A percentile compares a stretch with the other conserved stretches of the same genome.
Evolutionary conservation across 2,113 vertebrate genomes (phyloP).

Genomic region (Periophthalmus modestus): DNA sequence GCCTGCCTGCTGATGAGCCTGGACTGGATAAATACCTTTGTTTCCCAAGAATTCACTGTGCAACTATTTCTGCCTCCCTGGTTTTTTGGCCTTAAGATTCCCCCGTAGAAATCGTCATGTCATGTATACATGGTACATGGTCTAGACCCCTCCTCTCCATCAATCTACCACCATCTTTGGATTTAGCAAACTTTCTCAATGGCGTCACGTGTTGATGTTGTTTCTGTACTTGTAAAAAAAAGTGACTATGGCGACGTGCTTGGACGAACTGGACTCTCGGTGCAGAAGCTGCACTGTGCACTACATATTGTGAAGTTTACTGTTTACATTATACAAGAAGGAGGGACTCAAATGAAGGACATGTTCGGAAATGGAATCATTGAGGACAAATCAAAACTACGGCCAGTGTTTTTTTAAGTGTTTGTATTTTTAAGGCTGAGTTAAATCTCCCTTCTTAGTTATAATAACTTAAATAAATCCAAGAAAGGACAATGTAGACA

Average conservation of each 20-base stretch:
- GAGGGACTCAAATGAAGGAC: constrained; percentile 30
- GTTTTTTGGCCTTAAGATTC: constrained; percentile 51
- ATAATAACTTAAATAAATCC: background rate
- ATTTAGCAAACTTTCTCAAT: constrained; percentile 57
- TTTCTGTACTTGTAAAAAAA: constrained; percentile 66
- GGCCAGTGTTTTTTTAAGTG: constrained; percentile 60
- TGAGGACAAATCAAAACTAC: constrained; percentile 25
- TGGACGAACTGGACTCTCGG: background rate
- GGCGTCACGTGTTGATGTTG: constrained; percentile 73
- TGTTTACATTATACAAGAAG: constrained; percentile 40
- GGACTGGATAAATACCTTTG: background rate
- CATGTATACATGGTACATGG: constrained; percentile 22
- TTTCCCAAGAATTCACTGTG: constrained; percentile 52
- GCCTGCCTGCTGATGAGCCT: background rate
- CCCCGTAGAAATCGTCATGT: constrained; percentile 47
- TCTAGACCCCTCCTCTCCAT: background rate
- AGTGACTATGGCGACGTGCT: background rate
- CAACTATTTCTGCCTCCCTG: constrained; percentile 11
- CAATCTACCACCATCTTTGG: background rate
- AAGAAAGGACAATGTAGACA: background rate
- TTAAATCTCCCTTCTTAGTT: constrained; percentile 19
- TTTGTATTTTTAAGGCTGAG: constrained; percentile 47
- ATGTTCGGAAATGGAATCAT: background rate
- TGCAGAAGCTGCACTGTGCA: constrained; percentile 19
- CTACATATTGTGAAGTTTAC: constrained; percentile 20